Evolutionary conservation across 2,888 invertebrate genomes (phyloP), one percentile per base, ranked within the genome.

Genomic region (Sceliomorpha sp.): DNA sequence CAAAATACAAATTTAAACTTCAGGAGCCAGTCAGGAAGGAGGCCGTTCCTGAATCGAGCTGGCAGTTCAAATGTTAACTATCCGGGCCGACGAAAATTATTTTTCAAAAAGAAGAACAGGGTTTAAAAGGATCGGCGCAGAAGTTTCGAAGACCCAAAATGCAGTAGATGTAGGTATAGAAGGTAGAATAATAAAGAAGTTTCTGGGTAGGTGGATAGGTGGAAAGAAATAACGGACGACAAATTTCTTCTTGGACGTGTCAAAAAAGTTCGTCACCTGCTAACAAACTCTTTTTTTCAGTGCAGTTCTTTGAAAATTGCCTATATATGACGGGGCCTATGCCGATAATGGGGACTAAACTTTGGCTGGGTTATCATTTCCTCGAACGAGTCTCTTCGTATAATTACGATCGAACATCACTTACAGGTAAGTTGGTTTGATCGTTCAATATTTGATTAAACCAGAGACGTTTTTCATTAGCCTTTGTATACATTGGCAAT

Each of bases 151-250:
- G 9, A n/a, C n/a, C n/a, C n/a, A n/a, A n/a, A n/a, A n/a, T n/a
- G 3, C 2, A 2, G 5, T 17, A 34, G 24, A 36, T 9, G 56
- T 56, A 37, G 1, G 56, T 45, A 12, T 7, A 1, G 50, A 31
- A 0, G 60, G 60, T 1, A 24, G 60, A n/a, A n/a, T n/a, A 17
- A 10, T 60, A 8, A 15, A 1, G 0, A 2, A 5, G 1, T 50
- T 50, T 27, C 2, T 26, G 0, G 4, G 20, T n/a, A n/a, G n/a
- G n/a, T n/a, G n/a, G n/a, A n/a, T 1, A 5, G 32, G 1, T 60
- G 34, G 59, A 1, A 29, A 13, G 9, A 31, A 13, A 59, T 60
- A 8, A 42, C 50, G 0, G 9, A 31, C 4, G 50, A 50, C 9
- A 15, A n/a, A 12, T 42, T 60, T 20, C 2, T 60, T 13, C 2